phyloP scores from a whole-genome alignment of 2,797 vertebrate species.

The Diceros bicornis region DNA sequence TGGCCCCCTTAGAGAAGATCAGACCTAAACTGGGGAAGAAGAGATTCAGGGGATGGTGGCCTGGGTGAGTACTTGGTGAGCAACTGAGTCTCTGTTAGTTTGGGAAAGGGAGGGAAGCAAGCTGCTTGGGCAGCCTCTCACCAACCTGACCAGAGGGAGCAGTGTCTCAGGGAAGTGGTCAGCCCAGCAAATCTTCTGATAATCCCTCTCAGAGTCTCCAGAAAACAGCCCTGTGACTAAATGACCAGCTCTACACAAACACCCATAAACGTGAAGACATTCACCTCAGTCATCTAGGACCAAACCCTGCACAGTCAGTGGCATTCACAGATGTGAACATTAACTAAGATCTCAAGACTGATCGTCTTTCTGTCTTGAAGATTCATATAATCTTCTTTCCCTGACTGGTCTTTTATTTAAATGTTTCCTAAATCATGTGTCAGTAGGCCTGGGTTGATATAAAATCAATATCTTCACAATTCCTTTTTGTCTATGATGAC shows the following conservation, averaged over 20 bases:
- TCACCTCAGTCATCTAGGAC: neutral
- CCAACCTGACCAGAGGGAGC: fast-evolving
- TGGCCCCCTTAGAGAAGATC: neutral
- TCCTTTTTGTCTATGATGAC: slow-evolving; percentile 60
- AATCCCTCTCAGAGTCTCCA: neutral
- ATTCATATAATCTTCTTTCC: slow-evolving; percentile 44
- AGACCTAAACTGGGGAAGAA: neutral
- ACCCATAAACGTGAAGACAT: neutral
- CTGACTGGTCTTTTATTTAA: slow-evolving; percentile 63
- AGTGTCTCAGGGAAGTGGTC: neutral
- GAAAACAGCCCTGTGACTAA: neutral
- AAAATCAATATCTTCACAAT: slow-evolving; percentile 72
- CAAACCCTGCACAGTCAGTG: neutral
- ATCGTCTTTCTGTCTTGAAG: slow-evolving; percentile 31
- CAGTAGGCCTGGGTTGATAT: slow-evolving; percentile 53
- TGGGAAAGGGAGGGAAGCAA: neutral
- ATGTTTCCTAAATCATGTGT: slow-evolving; percentile 69
- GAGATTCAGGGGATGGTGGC: neutral
- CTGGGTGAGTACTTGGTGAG: neutral
- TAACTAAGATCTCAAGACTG: slow-evolving; percentile 56
- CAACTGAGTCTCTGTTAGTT: neutral
- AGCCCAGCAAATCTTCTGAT: neutral
- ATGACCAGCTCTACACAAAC: neutral
- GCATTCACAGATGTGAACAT: neutral
- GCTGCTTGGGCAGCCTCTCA: neutral